Percentiles rank a stretch among this genome's conserved stretches.
These are phyloP conservation scores for Hipparchia semele DNA, from an alignment of 2,888 invertebrate species.

Conservation along the genomic window DNA sequence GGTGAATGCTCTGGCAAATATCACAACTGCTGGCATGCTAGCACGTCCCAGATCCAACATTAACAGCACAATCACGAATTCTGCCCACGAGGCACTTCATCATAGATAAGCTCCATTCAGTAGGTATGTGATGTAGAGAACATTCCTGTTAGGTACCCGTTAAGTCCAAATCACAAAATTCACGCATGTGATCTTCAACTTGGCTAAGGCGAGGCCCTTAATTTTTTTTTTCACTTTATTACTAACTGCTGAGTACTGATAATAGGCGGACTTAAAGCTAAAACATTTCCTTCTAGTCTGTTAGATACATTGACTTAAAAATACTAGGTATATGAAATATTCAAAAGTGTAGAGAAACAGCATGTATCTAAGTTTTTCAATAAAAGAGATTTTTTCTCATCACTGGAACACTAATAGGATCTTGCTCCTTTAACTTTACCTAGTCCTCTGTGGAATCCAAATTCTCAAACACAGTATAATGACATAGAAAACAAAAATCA, in stretches of 20 bases:
- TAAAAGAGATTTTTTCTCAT: too few relatives aligned
- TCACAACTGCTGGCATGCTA: constrained; percentile 55
- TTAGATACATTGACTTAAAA: too few relatives aligned
- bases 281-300: too few relatives aligned
- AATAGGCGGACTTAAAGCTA: too few relatives aligned
- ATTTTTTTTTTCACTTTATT: too few relatives aligned
- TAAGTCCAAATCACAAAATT: constrained; percentile 14
- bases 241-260: too few relatives aligned
- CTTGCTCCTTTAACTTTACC: not conserved
- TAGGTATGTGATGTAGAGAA: constrained; percentile 41
- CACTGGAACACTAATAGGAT: too few relatives aligned
- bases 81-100: constrained; percentile 67
- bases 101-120: constrained; percentile 59
- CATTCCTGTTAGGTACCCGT: constrained; percentile 14
- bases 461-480: constrained; percentile 6
- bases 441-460: constrained; percentile 3
- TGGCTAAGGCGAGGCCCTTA: not conserved
- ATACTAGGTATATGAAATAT: too few relatives aligned
- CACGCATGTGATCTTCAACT: not conserved
- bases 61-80: constrained; percentile 73
- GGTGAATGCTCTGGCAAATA: constrained; percentile 65
- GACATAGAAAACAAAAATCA: constrained; percentile 22
- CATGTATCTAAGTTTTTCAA: not conserved
- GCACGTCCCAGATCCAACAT: constrained; percentile 62
- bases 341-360: constrained; percentile 19